Percentiles rank a stretch among this genome's conserved stretches.
Conservation (phyloP, 2,888 invertebrate species). For the Bombyx huttoni region DNA sequence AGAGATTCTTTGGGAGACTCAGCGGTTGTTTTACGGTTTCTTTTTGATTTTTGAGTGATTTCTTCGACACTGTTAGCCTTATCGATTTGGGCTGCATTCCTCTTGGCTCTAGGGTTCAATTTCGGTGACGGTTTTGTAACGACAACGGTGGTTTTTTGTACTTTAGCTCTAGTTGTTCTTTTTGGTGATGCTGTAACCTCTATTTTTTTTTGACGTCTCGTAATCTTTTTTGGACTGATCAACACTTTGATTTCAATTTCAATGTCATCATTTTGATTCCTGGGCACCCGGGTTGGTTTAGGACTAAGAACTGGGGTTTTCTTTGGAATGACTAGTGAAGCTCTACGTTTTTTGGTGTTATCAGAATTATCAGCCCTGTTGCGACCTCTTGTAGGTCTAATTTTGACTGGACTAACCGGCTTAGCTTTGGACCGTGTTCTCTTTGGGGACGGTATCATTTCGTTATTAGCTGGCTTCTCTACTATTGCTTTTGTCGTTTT, state of each 20-base stretch:
- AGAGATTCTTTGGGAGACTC: conserved; percentile 22
- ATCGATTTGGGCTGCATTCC: conserved; percentile 5
- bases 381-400: conserved; percentile 16
- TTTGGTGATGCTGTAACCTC: conserved; percentile 23
- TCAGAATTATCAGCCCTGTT: conserved; percentile 4
- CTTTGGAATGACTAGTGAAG: conserved; percentile 31
- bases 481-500: conserved; percentile 4
- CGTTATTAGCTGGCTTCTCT: neutral
- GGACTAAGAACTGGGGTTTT: conserved; percentile 22
- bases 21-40: conserved; percentile 12
- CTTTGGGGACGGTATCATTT: conserved; percentile 11
- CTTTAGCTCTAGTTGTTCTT: conserved; percentile 20
- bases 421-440: conserved; percentile 10
- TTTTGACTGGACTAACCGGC: conserved; percentile 3
- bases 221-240: conserved; percentile 14
- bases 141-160: conserved; percentile 17
- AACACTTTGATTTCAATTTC: conserved; percentile 5
- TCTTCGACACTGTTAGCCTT: neutral
- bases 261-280: conserved; percentile 6
- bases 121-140: conserved; percentile 30
- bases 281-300: conserved; percentile 5
- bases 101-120: conserved; percentile 20
- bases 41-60: conserved; percentile 6
- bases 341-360: conserved; percentile 19
- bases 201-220: conserved; percentile 6